Percentiles rank a stretch among this genome's conserved stretches.
Evolutionary conservation across 2,797 vertebrate species (phyloP).

Genomic region (Siniperca obscura): DNA sequence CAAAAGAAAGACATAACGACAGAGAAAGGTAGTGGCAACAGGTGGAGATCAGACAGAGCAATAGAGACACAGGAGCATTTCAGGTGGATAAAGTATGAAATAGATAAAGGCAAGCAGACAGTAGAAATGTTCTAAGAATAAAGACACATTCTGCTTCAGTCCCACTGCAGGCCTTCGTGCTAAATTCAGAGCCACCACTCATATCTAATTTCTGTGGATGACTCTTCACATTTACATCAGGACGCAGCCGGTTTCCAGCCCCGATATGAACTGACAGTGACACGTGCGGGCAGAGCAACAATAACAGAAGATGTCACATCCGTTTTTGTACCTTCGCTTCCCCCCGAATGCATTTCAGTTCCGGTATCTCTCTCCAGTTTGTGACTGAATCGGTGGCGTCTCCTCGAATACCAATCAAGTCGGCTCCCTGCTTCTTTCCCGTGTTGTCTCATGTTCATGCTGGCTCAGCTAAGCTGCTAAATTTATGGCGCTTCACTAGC

Average conservation of each 20-base stretch:
- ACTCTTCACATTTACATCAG: constrained; percentile 27
- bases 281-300: constrained; percentile 56
- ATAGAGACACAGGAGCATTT: not conserved
- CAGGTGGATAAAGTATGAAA: constrained; percentile 18
- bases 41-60: constrained; percentile 9
- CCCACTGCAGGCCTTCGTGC: constrained; percentile 10
- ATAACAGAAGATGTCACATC: constrained; percentile 53
- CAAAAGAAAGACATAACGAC: not conserved
- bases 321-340: constrained; percentile 22
- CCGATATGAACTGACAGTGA: constrained; percentile 45
- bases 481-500: not conserved
- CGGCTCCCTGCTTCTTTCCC: not conserved
- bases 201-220: constrained; percentile 41
- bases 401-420: constrained; percentile 23
- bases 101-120: constrained; percentile 9
- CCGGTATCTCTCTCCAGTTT: constrained; percentile 21
- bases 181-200: constrained; percentile 23
- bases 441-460: not conserved
- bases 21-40: not conserved
- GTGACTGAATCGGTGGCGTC: not conserved
- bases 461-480: not conserved
- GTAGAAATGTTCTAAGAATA: not conserved
- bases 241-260: constrained; percentile 4
- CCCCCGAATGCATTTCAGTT: constrained; percentile 1
- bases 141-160: constrained; percentile 11